These are phyloP conservation scores for Taenioides sp. DNA, from an alignment of 2,797 vertebrate species.

Conservation along the genomic window DNA sequence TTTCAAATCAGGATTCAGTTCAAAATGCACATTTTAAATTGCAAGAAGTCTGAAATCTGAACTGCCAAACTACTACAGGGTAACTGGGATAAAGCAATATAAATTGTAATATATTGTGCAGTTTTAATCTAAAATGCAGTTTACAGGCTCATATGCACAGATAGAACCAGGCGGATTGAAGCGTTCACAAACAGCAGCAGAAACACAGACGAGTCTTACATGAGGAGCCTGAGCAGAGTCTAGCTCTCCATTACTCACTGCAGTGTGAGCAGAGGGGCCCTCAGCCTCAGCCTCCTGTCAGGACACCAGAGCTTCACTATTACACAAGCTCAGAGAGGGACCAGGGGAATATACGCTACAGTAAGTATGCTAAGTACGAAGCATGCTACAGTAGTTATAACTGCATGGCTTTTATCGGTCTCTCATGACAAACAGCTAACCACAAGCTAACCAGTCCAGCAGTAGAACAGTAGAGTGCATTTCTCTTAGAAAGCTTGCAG, in stretches of 20 bases:
- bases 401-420: not conserved
- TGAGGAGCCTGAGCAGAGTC: constrained; percentile 65
- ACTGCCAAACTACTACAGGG: too few species aligned
- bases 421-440: not conserved
- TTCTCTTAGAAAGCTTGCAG: too few species aligned
- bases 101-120: too few species aligned
- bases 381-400: not conserved
- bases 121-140: not conserved
- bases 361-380: not conserved
- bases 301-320: constrained; percentile 50
- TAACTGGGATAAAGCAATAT: too few species aligned
- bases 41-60: too few species aligned
- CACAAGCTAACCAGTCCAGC: too few species aligned
- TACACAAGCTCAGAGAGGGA: not conserved
- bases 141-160: not conserved
- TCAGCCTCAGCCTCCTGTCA: constrained; percentile 66
- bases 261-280: constrained; percentile 37
- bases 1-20: too few species aligned
- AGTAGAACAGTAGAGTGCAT: too few species aligned
- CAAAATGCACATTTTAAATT: too few species aligned
- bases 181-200: constrained; percentile 19
- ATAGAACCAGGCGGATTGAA: not conserved
- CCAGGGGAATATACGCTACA: not conserved
- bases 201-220: constrained; percentile 69
- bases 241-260: constrained; percentile 59